A percentile compares a stretch with the other conserved stretches of the same genome.
Evolutionary conservation across 2,113 vertebrate genomes (phyloP).

Genomic region (Megaleporinus macrocephalus): DNA sequence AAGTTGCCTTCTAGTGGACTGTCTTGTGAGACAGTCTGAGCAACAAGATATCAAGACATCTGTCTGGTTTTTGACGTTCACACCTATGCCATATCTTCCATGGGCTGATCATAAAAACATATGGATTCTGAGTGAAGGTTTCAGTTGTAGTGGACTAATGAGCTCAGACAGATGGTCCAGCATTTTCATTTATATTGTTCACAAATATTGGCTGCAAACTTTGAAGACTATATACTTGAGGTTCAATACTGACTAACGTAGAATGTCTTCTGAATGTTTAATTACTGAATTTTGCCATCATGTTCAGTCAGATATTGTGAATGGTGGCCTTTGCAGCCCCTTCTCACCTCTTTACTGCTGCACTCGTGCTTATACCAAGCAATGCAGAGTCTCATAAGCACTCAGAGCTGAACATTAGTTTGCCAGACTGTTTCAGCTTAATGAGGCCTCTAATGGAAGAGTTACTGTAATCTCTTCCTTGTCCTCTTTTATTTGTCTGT

Average conservation of each 20-base stretch:
- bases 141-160: not conserved
- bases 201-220: not conserved
- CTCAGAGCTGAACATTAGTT: constrained; percentile 36
- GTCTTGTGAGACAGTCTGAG: no score
- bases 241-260: not conserved
- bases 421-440: constrained; percentile 47
- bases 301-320: not conserved
- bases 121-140: not conserved
- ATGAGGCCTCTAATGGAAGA: constrained; percentile 57
- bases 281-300: not conserved
- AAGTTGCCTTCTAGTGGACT: no score
- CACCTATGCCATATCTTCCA: not conserved
- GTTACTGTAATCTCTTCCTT: constrained; percentile 50
- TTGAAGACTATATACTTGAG: not conserved
- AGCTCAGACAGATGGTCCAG: not conserved
- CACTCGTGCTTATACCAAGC: not conserved
- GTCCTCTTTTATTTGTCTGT: constrained; percentile 29
- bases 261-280: not conserved
- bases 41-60: no score
- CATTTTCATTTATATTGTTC: not conserved
- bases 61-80: no score
- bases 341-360: not conserved
- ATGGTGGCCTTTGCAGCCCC: not conserved
- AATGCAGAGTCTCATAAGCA: no score
- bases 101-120: not conserved